A percentile compares a stretch with the other conserved stretches of the same genome.
Evolutionary conservation across 2,797 vertebrate species (phyloP).

Genomic region (Mormyrops boulengeri): DNA sequence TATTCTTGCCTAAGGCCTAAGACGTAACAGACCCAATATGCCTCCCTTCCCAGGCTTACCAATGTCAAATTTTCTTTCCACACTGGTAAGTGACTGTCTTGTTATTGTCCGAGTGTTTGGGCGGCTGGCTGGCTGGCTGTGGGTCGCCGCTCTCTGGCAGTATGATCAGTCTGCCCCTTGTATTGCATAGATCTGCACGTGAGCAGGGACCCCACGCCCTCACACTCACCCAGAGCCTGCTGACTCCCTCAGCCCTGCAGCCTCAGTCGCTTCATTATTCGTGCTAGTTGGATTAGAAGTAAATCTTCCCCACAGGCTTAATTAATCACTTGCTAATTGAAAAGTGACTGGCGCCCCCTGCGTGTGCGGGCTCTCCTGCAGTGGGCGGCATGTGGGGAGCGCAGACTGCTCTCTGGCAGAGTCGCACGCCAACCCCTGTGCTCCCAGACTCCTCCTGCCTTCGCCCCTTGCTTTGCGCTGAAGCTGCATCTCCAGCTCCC

Average conservation of each 20-base stretch:
- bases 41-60: background rate
- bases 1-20: background rate
- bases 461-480: conserved; percentile 23
- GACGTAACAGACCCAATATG: background rate
- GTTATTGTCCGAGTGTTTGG: background rate
- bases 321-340: conserved; percentile 55
- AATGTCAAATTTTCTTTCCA: background rate
- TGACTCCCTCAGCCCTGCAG: conserved; percentile 31
- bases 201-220: conserved; percentile 35
- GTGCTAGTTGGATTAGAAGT: conserved; percentile 53
- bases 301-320: conserved; percentile 49
- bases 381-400: background rate
- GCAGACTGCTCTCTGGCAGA: background rate
- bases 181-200: background rate
- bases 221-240: background rate
- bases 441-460: conserved; percentile 23
- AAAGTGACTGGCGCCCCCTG: conserved; percentile 52
- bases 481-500: conserved; percentile 36
- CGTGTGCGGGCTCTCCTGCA: conserved; percentile 33
- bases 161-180: background rate
- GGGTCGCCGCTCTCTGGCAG: background rate
- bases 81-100: background rate
- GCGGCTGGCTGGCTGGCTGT: background rate
- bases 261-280: conserved; percentile 53
- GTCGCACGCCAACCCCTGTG: background rate